Evolutionary conservation across 2,113 vertebrate genomes (phyloP), one percentile per base, ranked within the genome.

Genomic region (Oryzias curvinotus): DNA sequence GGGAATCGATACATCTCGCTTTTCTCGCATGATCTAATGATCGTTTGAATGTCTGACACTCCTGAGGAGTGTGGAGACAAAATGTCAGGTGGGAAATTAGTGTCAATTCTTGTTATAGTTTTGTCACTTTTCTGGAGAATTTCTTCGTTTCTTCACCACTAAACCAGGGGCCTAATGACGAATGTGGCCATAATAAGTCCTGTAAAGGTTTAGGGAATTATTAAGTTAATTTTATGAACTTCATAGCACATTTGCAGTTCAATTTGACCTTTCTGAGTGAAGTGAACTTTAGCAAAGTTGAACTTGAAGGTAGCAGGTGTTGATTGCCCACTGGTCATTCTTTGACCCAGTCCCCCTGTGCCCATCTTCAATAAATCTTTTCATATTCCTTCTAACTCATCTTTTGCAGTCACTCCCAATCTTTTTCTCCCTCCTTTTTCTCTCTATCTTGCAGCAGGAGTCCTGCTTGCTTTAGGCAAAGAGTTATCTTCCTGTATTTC

Each of bases 11-110:
- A 45, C 30, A 56, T 68, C 75, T 63, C 58, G 63, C 66, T 70
- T 81, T 73, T 50, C 77, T 58, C n/a, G 63, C 54, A 55, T 75
- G 44, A 80, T 81, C 68, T 73, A 85, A 88, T 85, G 78, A 81
- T 84, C 75, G 62, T 58, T 8, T 41, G 64, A 81, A 68, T 45
- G 46, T 67, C 68, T 57, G 67, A 66, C 71, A 57, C 52, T 52
- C 65, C 7, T 15, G 47, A 61, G 54, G 23, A 63, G 58, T 17
- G 21, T 10, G 13, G 42, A 48, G 44, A 64, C 51, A 28, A 67
- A 73, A 85, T 73, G 67, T 80, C 73, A 81, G 58, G 12, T 36
- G 62, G 48, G 36, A 63, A 64, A 77, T 57, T 36, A 16, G 15
- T 65, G 28, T 50, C n/a, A 14, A 53, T 52, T 54, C 19, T 57